Base-by-base conservation (phyloP, 1,140 invertebrate genomes). In the Atopsyche davidsoni region DNA sequence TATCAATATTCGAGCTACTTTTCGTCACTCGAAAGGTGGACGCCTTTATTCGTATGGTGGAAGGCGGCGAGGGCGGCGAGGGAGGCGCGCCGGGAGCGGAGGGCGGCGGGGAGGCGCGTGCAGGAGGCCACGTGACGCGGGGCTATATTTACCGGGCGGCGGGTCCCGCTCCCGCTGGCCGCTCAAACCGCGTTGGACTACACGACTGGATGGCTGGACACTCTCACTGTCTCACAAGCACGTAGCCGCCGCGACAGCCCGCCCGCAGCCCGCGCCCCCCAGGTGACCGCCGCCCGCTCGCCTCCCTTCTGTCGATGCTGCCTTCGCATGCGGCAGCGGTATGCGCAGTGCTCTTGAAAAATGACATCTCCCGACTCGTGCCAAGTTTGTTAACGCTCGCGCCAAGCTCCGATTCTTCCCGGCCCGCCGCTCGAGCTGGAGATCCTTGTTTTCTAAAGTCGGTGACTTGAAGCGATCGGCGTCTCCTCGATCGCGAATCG, bases 191-290 rank as follows among this genome's bases (percentile, higher is more conserved):
- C 28, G 24, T 21, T 36, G 50, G 28, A 38, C 50, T 24, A 35
- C 46, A 44, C 23, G 41, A 50, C 56, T 60, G 60, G 59, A 62
- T 59, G 60, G 59, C 60, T 62, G 60, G 58, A n/a, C n/a, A n/a
- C n/a, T n/a, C 36, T 16, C 13, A 10, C n/a, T 17, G 36, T 21
- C 16, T n/a, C 17, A 17, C 36, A 39, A n/a, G 36, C 17, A 17
- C n/a, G 17, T 39, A 39, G 36, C 36, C 36, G n/a, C 11, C 11
- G 32, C n/a, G n/a, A 16, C 16, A 34, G 32, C n/a, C 3, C 25
- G n/a, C 13, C 17, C 41, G 41, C 24, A 43, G 22, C 41, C 18
- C 19, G 4, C 41, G 9, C 45, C 18, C 38, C 4, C 32, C 14
- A 50, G 23, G 24, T 18, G 38, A 14, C 24, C 38, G 10, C 18